phyloP scores from a whole-genome alignment of 2,113 vertebrate genomes.

The Dolichotis patagonum region DNA sequence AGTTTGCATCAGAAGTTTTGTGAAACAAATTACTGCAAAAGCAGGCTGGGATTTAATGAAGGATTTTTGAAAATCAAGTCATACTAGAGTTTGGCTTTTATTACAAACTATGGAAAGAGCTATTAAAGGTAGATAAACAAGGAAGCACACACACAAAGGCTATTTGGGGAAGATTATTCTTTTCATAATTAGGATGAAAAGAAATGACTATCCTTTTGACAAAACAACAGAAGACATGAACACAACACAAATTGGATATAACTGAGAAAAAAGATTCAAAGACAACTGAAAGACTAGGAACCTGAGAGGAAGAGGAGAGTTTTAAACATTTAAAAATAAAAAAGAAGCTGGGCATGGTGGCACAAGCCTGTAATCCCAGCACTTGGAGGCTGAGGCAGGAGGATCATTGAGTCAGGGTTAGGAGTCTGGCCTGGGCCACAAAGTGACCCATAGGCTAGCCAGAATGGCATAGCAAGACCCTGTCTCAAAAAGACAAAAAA shows the following conservation, averaged over 20 bases:
- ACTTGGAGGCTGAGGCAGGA: too few relatives aligned
- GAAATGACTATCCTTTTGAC: neutral
- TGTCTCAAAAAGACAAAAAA: neutral
- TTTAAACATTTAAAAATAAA: slow-evolving; percentile 33
- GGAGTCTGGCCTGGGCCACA: too few relatives aligned
- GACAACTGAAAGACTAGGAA: slow-evolving; percentile 4
- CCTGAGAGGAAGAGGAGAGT: neutral
- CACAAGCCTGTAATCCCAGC: too few relatives aligned
- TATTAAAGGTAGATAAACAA: neutral
- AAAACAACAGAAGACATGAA: neutral
- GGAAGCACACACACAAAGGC: neutral
- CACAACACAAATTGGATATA: neutral
- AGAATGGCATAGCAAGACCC: too few relatives aligned
- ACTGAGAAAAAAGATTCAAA: neutral
- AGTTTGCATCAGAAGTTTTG: neutral
- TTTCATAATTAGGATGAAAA: neutral
- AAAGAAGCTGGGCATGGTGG: neutral
- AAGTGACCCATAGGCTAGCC: too few relatives aligned
- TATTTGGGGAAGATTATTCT: neutral
- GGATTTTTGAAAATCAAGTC: neutral
- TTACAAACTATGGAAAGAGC: neutral
- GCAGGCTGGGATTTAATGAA: slow-evolving; percentile 25
- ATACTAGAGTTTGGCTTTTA: neutral
- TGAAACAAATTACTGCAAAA: neutral
- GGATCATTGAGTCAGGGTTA: too few relatives aligned